Evolutionary conservation across 37 sponge, comb jelly and placozoan species (phyloP).

Genomic region (Eunapius fragilis): DNA sequence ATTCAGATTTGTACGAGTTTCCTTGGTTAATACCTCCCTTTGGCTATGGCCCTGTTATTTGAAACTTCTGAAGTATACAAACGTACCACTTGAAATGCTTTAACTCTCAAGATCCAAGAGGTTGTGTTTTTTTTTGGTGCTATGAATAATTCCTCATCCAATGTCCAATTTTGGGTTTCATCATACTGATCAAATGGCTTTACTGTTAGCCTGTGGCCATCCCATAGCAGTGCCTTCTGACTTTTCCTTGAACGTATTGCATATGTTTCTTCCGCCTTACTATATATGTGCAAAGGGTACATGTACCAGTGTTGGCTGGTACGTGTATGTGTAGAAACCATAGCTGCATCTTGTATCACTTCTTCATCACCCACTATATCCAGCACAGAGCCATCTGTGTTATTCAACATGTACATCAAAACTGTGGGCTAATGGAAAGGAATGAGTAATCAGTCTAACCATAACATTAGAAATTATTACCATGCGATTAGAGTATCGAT

Average conservation of each 20-base stretch:
- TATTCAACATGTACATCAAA: neutral
- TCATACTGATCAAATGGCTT: neutral
- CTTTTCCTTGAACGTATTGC: neutral
- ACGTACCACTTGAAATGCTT: too few relatives aligned
- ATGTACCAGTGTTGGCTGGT: neutral
- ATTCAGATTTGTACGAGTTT: too few relatives aligned
- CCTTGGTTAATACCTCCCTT: too few relatives aligned
- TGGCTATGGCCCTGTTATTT: too few relatives aligned
- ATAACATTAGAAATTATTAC: neutral
- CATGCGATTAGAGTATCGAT: too few relatives aligned
- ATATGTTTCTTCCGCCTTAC: neutral
- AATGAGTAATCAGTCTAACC: neutral
- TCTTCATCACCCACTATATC: neutral
- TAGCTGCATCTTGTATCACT: neutral
- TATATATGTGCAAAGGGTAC: neutral
- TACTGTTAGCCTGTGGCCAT: neutral
- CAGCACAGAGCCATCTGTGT: neutral
- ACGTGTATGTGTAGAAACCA: neutral
- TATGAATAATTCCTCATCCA: too few relatives aligned
- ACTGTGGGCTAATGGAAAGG: neutral
- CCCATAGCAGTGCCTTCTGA: neutral
- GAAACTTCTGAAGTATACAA: too few relatives aligned
- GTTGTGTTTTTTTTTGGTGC: too few relatives aligned
- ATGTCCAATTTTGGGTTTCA: neutral
- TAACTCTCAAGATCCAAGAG: too few relatives aligned